Evolutionary conservation across 2,797 vertebrate genomes (phyloP).

Genomic region (Xiphophorus birchmanni): DNA sequence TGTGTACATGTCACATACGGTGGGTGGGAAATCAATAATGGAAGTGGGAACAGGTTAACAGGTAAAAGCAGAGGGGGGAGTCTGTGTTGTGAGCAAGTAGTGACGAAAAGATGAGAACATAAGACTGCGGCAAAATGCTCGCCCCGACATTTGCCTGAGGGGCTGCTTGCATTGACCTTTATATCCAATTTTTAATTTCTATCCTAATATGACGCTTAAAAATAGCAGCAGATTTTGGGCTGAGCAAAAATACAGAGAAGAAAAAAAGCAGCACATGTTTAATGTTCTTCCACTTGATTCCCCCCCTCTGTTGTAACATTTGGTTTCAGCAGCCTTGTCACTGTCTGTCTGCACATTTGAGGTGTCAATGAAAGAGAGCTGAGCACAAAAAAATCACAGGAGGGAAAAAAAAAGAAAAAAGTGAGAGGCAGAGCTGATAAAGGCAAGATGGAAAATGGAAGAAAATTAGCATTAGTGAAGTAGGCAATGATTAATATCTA

Average conservation of each 20-base stretch:
- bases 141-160: constrained; percentile 73
- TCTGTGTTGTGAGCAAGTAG: constrained; percentile 21
- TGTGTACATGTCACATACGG: constrained; percentile 16
- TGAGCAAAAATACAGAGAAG: constrained; percentile 14
- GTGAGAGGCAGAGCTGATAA: constrained; percentile 49
- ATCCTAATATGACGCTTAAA: constrained; percentile 45
- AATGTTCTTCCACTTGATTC: constrained; percentile 48
- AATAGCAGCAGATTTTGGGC: constrained; percentile 51
- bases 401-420: not conserved
- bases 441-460: constrained; percentile 24
- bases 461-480: constrained; percentile 66
- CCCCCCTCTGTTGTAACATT: constrained; percentile 50
- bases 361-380: constrained; percentile 44
- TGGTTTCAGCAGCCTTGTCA: constrained; percentile 56
- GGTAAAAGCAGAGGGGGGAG: constrained; percentile 30
- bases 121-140: constrained; percentile 46
- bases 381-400: constrained; percentile 38
- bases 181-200: constrained; percentile 69
- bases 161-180: constrained; percentile 69
- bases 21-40: constrained; percentile 33
- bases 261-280: constrained; percentile 30
- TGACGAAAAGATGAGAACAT: not conserved
- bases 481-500: constrained; percentile 72
- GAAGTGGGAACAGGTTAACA: constrained; percentile 50
- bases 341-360: constrained; percentile 63